These are phyloP conservation scores for Petaurus breviceps DNA, from an alignment of 2,113 vertebrate species.

Conservation along the genomic window DNA sequence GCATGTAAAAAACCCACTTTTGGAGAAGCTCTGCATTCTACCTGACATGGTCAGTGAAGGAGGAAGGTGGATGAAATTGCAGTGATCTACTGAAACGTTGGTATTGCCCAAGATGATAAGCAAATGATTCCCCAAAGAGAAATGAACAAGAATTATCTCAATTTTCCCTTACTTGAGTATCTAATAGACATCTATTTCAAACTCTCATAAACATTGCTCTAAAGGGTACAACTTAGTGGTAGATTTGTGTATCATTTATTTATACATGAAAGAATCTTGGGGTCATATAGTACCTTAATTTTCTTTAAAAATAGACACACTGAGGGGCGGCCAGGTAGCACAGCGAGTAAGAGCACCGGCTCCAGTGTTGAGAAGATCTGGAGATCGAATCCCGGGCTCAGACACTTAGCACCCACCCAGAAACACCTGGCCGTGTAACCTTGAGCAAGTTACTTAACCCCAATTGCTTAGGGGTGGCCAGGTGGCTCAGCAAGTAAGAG, in stretches of 20 bases:
- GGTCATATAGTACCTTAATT: neutral
- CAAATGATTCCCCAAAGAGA: neutral
- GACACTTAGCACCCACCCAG: too few relatives aligned
- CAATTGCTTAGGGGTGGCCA: too few relatives aligned
- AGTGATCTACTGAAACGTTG: neutral
- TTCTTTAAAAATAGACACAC: neutral
- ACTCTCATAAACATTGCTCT: neutral
- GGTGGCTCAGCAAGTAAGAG: too few relatives aligned
- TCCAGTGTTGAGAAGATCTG: too few relatives aligned
- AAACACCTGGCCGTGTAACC: too few relatives aligned
- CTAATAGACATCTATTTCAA: neutral
- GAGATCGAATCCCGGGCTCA: too few relatives aligned
- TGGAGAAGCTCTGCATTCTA: neutral
- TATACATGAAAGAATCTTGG: neutral
- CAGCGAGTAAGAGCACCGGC: too few relatives aligned
- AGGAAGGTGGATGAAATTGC: neutral
- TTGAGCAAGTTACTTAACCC: too few relatives aligned
- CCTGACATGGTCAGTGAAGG: neutral
- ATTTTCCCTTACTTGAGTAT: neutral
- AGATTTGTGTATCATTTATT: neutral
- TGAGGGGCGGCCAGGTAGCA: too few relatives aligned
- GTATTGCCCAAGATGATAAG: neutral
- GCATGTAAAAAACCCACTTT: neutral
- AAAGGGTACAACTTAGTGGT: neutral
- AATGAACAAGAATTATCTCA: neutral